Conservation (phyloP, 1,140 invertebrate species). For the Oedothorax gibbosus region DNA sequence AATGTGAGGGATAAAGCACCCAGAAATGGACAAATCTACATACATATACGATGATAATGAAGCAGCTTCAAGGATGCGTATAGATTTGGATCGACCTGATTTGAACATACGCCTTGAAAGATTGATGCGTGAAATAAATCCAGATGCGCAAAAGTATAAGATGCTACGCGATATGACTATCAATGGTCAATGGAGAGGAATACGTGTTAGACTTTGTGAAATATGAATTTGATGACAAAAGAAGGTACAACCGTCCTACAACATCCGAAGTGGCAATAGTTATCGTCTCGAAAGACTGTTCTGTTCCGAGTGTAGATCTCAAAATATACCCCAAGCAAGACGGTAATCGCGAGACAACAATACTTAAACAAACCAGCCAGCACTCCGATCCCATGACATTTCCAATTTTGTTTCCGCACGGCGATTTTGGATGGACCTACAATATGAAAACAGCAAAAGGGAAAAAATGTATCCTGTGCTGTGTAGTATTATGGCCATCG, state of each 20-base stretch:
- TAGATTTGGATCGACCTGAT: not conserved
- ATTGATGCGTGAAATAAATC: not conserved
- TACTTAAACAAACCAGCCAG: not conserved
- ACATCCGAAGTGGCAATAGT: not conserved
- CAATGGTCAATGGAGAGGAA: not conserved
- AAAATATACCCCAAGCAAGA: not conserved
- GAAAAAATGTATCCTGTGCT: conserved; percentile 1
- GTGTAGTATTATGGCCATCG: not conserved
- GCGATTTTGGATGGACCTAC: conserved; percentile 53
- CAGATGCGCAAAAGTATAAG: not conserved
- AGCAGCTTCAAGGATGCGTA: not conserved
- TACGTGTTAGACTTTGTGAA: not conserved
- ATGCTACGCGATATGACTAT: not conserved
- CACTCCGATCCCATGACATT: conserved; percentile 57
- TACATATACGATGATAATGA: not conserved
- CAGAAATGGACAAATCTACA: conserved; percentile 6
- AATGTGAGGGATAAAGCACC: not conserved
- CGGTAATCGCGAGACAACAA: not conserved
- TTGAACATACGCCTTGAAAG: not conserved
- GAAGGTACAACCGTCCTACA: not conserved
- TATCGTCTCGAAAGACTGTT: not conserved
- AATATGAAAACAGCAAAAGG: not conserved
- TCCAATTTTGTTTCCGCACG: conserved; percentile 60
- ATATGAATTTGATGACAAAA: conserved; percentile 4
- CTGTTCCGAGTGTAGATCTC: not conserved